A percentile compares a stretch with the other conserved stretches of the same genome.
Conservation (phyloP, 92 coral and sea anemone species). For the Parazoanthus darwini region DNA sequence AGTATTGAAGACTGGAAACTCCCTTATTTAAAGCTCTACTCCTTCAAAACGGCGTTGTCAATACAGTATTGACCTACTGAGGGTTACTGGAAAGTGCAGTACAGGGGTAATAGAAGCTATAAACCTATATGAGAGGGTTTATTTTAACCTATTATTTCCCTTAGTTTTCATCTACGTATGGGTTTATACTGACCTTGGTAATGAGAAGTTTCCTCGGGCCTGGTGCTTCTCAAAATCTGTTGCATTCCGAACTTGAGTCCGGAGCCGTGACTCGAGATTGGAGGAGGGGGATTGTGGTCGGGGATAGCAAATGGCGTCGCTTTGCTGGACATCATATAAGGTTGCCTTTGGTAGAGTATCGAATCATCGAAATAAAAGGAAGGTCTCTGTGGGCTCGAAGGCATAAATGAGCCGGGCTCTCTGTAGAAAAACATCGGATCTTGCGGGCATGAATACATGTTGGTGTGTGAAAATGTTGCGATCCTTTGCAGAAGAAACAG, state of each 20-base stretch:
- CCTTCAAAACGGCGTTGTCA: background rate
- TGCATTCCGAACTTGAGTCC: conserved; percentile 33
- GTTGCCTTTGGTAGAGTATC: conserved; percentile 18
- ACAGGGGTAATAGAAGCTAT: background rate
- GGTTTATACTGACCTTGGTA: conserved; percentile 27
- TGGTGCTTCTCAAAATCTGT: background rate
- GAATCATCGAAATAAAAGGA: conserved; percentile 29
- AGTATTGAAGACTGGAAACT: background rate
- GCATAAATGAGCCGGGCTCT: conserved; percentile 32
- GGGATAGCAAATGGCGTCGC: conserved; percentile 2
- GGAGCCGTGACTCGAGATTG: conserved; percentile 23
- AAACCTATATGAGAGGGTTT: background rate
- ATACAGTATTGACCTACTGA: background rate
- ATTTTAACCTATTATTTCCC: too few species aligned
- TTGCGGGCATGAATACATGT: conserved; percentile 45
- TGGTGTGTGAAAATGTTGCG: background rate
- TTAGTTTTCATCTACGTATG: background rate
- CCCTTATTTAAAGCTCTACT: background rate
- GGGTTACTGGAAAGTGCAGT: background rate
- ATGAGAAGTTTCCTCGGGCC: conserved; percentile 19
- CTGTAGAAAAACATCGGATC: conserved; percentile 43
- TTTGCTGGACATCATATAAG: conserved; percentile 29
- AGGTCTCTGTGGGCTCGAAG: conserved; percentile 36
- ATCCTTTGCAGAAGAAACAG: background rate
- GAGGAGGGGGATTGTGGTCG: conserved; percentile 16